Conservation (phyloP, 1,140 invertebrate genomes). For the Lepidurus apus region DNA sequence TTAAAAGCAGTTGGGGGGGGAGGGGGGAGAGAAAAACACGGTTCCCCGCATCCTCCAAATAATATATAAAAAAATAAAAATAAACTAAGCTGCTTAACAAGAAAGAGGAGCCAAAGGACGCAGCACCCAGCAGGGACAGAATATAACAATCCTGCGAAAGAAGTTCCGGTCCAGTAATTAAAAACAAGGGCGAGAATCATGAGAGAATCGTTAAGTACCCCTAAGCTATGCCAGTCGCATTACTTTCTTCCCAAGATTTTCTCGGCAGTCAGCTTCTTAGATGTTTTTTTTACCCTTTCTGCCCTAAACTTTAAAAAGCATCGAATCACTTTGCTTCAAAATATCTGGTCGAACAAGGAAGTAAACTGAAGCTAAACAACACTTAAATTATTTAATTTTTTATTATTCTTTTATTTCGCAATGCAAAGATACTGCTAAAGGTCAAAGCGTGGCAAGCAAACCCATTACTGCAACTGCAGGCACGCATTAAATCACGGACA, state of each 20-base stretch:
- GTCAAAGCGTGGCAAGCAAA: neutral
- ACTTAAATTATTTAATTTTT: too few species aligned
- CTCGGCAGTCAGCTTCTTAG: neutral
- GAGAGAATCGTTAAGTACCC: conserved; percentile 6
- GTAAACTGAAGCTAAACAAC: too few species aligned
- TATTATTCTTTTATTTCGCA: too few species aligned
- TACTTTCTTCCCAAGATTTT: neutral
- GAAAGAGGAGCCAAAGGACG: neutral
- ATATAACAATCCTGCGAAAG: neutral
- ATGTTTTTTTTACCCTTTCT: neutral
- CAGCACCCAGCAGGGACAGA: neutral
- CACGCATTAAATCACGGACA: neutral
- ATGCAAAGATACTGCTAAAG: neutral
- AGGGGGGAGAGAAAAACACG: neutral
- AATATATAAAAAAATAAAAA: conserved; percentile 1
- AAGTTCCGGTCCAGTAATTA: conserved; percentile 19
- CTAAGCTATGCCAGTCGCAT: neutral
- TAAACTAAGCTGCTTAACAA: conserved; percentile 10
- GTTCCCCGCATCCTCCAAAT: neutral
- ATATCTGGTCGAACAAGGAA: too few species aligned
- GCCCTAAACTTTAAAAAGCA: neutral
- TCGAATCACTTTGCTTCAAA: too few species aligned
- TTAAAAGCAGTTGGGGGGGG: neutral
- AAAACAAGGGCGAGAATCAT: conserved; percentile 15
- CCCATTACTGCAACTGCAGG: conserved; percentile 7